Percentiles rank a stretch among this genome's conserved stretches.
Evolutionary conservation across 2,113 vertebrate species (phyloP).

Genomic region (Hemicordylus capensis): DNA sequence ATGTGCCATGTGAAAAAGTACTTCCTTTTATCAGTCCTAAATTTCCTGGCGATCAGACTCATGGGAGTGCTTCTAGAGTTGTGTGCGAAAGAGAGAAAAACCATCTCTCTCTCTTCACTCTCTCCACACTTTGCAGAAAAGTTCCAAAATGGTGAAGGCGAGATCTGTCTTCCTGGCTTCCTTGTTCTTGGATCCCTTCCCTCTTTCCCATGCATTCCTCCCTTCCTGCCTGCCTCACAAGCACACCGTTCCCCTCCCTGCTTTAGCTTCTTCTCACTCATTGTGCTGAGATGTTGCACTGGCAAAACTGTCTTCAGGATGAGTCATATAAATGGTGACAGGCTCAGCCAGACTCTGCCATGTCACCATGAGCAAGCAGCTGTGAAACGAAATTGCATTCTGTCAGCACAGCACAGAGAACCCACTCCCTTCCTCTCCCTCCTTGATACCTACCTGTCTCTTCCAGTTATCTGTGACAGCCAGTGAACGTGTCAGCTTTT

Average conservation of each 20-base stretch:
- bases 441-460: conserved; percentile 5
- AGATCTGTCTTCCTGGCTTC: background rate
- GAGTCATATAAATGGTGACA: background rate
- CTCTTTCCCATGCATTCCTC: background rate
- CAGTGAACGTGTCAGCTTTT: background rate
- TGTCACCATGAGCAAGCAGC: conserved; percentile 25
- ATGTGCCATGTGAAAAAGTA: no score
- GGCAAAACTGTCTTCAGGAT: background rate
- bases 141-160: background rate
- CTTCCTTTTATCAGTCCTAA: no score
- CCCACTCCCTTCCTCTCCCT: background rate
- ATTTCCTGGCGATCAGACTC: no score
- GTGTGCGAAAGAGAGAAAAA: background rate
- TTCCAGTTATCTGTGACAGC: conserved; percentile 15
- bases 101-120: no score
- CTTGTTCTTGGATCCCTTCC: background rate
- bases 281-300: background rate
- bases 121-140: no score
- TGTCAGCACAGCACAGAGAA: conserved; percentile 8
- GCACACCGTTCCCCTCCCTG: background rate
- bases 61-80: no score
- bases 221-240: background rate
- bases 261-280: no score
- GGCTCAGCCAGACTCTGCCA: conserved; percentile 1
- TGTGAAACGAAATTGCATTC: conserved; percentile 26